Conservation (phyloP, 2,113 vertebrate genomes). For the Onychostruthus taczanowskii region DNA sequence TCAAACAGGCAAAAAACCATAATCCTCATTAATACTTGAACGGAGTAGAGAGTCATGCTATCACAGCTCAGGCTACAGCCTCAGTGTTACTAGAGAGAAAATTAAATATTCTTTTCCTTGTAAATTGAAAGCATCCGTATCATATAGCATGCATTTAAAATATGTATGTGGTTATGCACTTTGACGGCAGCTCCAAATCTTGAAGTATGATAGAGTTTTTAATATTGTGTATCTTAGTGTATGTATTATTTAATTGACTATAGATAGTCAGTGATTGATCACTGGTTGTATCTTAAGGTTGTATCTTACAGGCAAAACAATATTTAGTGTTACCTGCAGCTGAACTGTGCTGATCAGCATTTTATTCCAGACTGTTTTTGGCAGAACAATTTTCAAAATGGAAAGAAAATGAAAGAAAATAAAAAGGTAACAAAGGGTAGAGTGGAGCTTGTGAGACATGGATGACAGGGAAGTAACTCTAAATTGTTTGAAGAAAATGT, state of each 20-base stretch:
- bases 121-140: background rate
- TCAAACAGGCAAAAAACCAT: background rate
- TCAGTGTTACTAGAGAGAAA: background rate
- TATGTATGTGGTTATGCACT: background rate
- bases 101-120: background rate
- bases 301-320: background rate
- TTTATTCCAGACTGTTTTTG: background rate
- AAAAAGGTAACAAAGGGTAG: background rate
- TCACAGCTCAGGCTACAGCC: background rate
- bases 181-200: background rate
- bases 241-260: background rate
- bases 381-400: background rate
- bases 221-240: background rate
- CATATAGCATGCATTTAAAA: background rate
- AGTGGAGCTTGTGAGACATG: background rate
- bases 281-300: background rate
- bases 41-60: background rate
- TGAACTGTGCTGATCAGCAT: background rate
- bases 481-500: background rate
- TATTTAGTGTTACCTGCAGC: background rate
- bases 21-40: background rate
- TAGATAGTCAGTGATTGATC: background rate
- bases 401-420: background rate
- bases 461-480: background rate
- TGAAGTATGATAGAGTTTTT: background rate